Conservation (phyloP, 2,797 vertebrate species). For the Lagothrix lagotricha region DNA sequence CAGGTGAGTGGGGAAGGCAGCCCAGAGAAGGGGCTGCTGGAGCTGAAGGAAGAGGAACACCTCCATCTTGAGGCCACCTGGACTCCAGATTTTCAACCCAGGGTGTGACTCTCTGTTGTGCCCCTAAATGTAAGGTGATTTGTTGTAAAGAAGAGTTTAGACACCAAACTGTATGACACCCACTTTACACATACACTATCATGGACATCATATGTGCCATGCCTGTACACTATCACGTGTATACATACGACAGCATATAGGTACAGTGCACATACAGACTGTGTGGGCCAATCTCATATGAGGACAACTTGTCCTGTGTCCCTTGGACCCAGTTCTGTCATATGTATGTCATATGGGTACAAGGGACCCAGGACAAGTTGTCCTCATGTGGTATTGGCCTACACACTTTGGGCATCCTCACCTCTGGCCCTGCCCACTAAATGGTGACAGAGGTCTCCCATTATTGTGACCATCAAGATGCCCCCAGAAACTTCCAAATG, state of each 20-base stretch:
- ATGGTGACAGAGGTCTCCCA: background rate
- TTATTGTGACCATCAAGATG: background rate
- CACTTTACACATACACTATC: background rate
- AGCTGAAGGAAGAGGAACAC: background rate
- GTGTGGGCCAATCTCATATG: too few relatives aligned
- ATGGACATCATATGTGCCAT: background rate
- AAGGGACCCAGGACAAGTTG: background rate
- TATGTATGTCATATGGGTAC: too few relatives aligned
- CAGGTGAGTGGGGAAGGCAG: background rate
- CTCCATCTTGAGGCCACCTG: background rate
- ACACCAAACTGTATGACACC: background rate
- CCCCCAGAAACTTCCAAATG: background rate
- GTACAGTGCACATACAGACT: too few relatives aligned
- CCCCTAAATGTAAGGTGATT: background rate
- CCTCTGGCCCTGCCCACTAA: background rate
- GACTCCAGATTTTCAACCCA: background rate
- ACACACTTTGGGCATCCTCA: background rate
- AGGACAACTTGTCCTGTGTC: too few relatives aligned
- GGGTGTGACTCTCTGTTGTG: background rate
- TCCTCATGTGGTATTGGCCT: rapidly evolving
- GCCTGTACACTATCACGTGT: background rate
- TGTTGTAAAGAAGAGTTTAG: background rate
- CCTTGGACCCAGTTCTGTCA: too few relatives aligned
- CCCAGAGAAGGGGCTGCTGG: too few relatives aligned
- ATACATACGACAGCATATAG: too few relatives aligned